Evolutionary conservation across 2,113 vertebrate genomes (phyloP), one percentile per base, ranked within the genome.

Genomic region (Carollia perspicillata): DNA sequence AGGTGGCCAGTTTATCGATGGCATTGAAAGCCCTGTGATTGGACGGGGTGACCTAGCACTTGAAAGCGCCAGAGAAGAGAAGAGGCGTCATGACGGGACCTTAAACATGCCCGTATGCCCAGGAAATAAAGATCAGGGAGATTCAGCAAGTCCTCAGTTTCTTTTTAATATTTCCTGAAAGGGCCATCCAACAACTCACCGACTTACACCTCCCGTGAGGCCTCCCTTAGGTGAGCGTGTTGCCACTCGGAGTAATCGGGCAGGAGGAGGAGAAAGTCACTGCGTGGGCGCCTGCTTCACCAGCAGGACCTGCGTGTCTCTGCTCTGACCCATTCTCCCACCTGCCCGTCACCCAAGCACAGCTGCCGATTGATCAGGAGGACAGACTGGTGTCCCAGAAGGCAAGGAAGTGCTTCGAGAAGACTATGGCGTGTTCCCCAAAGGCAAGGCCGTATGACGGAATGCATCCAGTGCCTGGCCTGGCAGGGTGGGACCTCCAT

Each of bases 231-330:
- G 7, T n/a, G 22, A 84, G 16, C 68, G 33, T 0, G 0, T 8
- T 65, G 53, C 22, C 9, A 8, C 42, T 65, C 40, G 18, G 14
- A 74, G 49, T 11, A 9, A 89, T 30, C 78, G 65, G 53, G 12
- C 71, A 51, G 63, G 69, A 58, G 17, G 47, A 66, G 42, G 49
- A 49, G 5, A 26, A 30, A 37, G 49, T 33, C n/a, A 1, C 3
- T 22, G 33, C 2, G 1, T n/a, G 12, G 20, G 35, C 8, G 20
- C 30, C 35, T 33, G 2, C 60, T 55, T 37, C 44, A 10, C 35
- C 58, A 14, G 3, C 0, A 6, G 30, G 40, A 18, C 35, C 51
- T 33, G 26, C 1, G 0, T 4, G 12, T 1, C 2, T 26, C 30
- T 14, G 0, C 60, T 47, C 85, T 30, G 18, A 79, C 44, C 12